Conservation (phyloP, 1,140 invertebrate genomes). For the Dendrolimus kikuchii region DNA sequence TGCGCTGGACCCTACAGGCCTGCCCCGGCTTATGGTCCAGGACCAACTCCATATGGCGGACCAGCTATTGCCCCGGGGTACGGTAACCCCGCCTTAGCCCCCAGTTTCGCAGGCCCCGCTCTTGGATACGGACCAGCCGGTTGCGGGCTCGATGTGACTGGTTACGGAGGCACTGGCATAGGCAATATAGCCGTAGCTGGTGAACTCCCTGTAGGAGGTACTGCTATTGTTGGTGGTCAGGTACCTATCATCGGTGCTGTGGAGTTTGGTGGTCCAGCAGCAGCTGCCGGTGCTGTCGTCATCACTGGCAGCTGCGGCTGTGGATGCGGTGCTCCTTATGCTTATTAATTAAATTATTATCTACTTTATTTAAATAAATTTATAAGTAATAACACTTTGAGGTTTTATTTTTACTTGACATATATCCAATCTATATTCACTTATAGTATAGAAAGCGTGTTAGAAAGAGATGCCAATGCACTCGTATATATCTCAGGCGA, state of each 20-base stretch:
- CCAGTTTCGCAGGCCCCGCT: conserved; percentile 3
- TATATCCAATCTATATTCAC: no score
- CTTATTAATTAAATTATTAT: no score
- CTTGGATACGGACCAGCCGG: conserved; percentile 3
- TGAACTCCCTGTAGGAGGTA: conserved; percentile 16
- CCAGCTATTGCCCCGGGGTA: neutral
- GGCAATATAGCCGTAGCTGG: conserved; percentile 12
- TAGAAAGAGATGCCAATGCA: no score
- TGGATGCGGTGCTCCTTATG: conserved; percentile 5
- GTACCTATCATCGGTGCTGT: conserved; percentile 22
- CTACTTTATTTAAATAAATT: no score
- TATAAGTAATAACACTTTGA: no score
- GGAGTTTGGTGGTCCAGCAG: conserved; percentile 13
- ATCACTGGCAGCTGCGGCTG: conserved; percentile 19
- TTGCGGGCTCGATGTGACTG: conserved; percentile 6
- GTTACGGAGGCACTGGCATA: conserved; percentile 5
- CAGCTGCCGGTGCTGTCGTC: conserved; percentile 16
- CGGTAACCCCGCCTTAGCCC: conserved; percentile 3
- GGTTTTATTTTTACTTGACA: no score
- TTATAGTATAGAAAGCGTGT: no score
- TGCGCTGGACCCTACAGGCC: neutral
- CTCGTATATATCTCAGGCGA: no score
- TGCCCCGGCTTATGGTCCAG: neutral
- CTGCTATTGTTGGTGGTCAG: conserved; percentile 13
- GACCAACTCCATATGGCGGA: neutral